A percentile compares a stretch with the other conserved stretches of the same genome.
These are phyloP conservation scores for Thaumetopoea pityocampa DNA, from an alignment of 1,140 invertebrate species.

Conservation along the genomic window DNA sequence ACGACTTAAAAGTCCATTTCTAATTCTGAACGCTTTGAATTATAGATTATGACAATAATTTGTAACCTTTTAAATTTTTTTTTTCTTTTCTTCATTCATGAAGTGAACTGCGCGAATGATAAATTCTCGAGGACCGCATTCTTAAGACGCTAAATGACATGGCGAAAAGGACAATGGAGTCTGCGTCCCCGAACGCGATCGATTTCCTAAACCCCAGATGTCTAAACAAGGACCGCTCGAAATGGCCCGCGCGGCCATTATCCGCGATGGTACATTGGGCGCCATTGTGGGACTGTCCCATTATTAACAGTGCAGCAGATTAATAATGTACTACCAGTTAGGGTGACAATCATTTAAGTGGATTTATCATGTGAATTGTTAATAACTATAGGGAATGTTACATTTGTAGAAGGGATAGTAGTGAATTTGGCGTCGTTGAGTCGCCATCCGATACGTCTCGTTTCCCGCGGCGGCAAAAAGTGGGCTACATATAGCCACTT, in stretches of 20 bases:
- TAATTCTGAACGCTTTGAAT: no score
- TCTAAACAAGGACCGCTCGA: conserved; percentile 51
- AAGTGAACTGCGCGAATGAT: conserved; percentile 16
- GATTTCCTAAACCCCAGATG: conserved; percentile 55
- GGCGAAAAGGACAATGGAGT: conserved; percentile 24
- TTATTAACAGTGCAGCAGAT: conserved; percentile 55
- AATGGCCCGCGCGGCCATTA: conserved; percentile 27
- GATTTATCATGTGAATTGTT: neutral
- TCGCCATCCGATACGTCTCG: no score
- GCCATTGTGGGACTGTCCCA: conserved; percentile 41
- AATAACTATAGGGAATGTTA: neutral
- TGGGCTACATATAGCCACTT: no score
- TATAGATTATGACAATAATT: neutral
- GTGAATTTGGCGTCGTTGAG: no score
- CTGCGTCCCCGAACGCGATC: conserved; percentile 23
- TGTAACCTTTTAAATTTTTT: conserved; percentile 7
- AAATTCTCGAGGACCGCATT: conserved; percentile 17
- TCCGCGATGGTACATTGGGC: conserved; percentile 39
- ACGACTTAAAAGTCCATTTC: no score
- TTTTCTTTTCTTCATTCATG: conserved; percentile 1
- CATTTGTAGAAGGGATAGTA: neutral
- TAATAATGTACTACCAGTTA: conserved; percentile 51
- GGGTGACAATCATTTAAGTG: conserved; percentile 25
- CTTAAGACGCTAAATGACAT: conserved; percentile 26
- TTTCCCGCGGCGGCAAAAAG: no score